Percentiles rank a stretch among this genome's conserved stretches.
Evolutionary conservation across 2,113 vertebrate genomes (phyloP).

Genomic region (Coracopsis vasa): DNA sequence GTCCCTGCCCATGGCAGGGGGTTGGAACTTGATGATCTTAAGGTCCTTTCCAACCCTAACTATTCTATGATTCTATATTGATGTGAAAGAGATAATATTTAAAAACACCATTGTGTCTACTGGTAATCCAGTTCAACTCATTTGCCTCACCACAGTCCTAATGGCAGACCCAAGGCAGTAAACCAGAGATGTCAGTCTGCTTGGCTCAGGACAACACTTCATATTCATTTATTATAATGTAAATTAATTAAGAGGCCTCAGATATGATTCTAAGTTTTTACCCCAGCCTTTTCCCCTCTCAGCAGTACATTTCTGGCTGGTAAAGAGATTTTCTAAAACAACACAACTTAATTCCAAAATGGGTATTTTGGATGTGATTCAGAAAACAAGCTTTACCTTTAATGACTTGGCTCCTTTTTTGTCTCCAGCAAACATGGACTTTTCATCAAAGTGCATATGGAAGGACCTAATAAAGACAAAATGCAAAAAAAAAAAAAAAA

Average conservation of each 20-base stretch:
- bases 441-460: conserved; percentile 98
- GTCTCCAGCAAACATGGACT: conserved; percentile 96
- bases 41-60: neutral
- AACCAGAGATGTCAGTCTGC: neutral
- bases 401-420: conserved; percentile 89
- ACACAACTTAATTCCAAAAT: neutral
- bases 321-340: neutral
- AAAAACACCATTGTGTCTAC: neutral
- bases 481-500: neutral
- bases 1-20: neutral
- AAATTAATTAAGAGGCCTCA: neutral
- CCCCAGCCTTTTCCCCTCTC: neutral
- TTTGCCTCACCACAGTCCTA: neutral
- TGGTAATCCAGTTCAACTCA: neutral
- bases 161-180: neutral
- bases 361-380: neutral
- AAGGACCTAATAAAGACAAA: conserved; percentile 81
- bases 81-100: neutral
- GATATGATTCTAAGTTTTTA: neutral
- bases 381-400: conserved; percentile 79
- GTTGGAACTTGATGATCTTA: neutral
- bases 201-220: neutral
- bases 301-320: neutral
- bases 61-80: neutral
- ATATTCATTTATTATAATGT: neutral